Conservation (phyloP, 2,888 invertebrate species). For the Seira musarum region DNA sequence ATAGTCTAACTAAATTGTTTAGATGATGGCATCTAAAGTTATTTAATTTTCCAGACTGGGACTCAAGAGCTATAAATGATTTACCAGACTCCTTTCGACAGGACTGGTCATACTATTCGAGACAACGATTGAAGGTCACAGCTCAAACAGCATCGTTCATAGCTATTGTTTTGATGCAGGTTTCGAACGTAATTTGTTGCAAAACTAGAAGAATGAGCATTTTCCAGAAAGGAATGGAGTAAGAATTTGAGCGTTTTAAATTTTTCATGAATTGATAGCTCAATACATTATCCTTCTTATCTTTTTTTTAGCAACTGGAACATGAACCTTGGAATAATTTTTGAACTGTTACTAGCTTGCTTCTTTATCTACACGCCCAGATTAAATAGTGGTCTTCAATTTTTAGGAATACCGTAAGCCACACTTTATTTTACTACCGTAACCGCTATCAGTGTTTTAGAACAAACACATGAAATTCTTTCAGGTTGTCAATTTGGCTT, state of each 20-base stretch:
- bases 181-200: conserved; percentile 68
- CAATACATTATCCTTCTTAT: neutral
- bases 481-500: conserved; percentile 75
- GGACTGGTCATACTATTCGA: conserved; percentile 62
- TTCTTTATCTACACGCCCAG: conserved; percentile 67
- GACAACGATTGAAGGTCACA: conserved; percentile 57
- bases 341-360: conserved; percentile 63
- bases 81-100: conserved; percentile 67
- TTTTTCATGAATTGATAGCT: neutral
- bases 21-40: neutral
- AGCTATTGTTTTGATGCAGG: conserved; percentile 68
- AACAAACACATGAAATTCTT: no score
- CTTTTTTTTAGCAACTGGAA: conserved; percentile 62
- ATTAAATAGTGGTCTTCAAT: conserved; percentile 53
- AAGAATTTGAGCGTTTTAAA: conserved; percentile 62
- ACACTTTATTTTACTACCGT: conserved; percentile 1
- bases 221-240: conserved; percentile 71
- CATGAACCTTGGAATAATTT: conserved; percentile 67
- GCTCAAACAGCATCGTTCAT: conserved; percentile 68
- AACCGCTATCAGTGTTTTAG: neutral
- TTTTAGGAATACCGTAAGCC: conserved; percentile 67
- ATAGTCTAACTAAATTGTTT: neutral
- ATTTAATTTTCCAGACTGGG: conserved; percentile 45
- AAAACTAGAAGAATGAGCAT: conserved; percentile 68
- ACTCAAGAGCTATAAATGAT: conserved; percentile 65